Percentiles rank a stretch among this genome's conserved stretches.
Conservation (phyloP, 1,140 invertebrate species). For the Drosophila aff. region DNA sequence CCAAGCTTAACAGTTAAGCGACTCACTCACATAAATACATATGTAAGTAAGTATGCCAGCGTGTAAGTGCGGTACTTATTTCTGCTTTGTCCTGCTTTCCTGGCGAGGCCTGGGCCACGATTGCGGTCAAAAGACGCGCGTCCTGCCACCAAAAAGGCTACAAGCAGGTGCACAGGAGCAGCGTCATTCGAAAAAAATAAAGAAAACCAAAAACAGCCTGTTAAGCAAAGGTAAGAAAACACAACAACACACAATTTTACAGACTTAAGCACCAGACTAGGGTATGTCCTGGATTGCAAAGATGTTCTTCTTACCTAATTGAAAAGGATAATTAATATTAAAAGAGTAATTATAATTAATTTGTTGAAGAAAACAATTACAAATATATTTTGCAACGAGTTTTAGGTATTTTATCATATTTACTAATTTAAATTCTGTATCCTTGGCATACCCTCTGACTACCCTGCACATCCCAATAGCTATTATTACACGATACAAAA, state of each 20-base stretch:
- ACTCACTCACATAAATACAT: not conserved
- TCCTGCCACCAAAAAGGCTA: constrained; percentile 47
- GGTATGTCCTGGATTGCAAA: constrained; percentile 2
- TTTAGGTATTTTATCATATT: too few species aligned
- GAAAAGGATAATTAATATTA: not conserved
- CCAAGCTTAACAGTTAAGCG: constrained; percentile 69
- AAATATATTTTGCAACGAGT: too few species aligned
- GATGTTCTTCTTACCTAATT: not conserved
- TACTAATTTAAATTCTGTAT: too few species aligned
- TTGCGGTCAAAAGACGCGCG: constrained; percentile 82
- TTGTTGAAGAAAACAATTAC: not conserved
- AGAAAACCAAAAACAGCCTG: constrained; percentile 18
- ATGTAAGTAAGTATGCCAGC: constrained; percentile 4
- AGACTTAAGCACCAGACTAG: not conserved
- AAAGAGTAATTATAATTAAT: too few species aligned
- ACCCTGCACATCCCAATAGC: constrained; percentile 15
- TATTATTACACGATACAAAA: constrained; percentile 40
- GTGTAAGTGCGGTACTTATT: constrained; percentile 57
- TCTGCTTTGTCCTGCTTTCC: constrained; percentile 35
- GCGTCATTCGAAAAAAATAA: constrained; percentile 28
- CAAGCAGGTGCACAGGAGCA: constrained; percentile 50
- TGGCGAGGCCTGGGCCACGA: constrained; percentile 55
- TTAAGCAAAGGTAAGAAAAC: constrained; percentile 17
- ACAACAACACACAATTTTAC: not conserved
- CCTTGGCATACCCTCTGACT: not conserved